Conservation (phyloP, 2,113 vertebrate genomes). For the Phalacrocorax carbo region DNA sequence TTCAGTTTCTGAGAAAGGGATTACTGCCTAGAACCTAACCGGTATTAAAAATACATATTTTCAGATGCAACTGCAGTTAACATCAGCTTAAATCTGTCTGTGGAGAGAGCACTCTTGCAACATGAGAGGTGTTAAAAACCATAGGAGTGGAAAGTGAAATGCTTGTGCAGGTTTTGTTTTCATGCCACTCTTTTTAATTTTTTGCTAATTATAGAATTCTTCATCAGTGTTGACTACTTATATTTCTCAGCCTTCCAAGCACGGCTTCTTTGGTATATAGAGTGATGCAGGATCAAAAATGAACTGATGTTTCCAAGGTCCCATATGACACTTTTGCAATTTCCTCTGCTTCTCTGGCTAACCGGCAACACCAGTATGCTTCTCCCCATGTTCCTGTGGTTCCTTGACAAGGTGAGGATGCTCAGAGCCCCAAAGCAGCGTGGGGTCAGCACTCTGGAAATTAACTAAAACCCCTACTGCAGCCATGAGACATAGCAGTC, state of each 20-base stretch:
- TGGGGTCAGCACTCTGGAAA: not conserved
- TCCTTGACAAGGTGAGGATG: not conserved
- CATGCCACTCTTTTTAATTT: not conserved
- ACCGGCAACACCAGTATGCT: not conserved
- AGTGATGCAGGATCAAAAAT: not conserved
- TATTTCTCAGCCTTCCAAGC: not conserved
- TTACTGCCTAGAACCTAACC: conserved; percentile 7
- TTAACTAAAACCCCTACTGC: not conserved
- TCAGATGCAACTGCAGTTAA: conserved; percentile 17
- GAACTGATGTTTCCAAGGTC: not conserved
- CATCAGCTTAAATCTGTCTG: not conserved
- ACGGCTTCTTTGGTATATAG: not conserved
- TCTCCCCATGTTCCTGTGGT: not conserved
- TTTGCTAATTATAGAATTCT: not conserved
- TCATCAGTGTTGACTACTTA: not conserved
- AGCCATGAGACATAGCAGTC: fast-evolving
- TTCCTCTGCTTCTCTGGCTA: not conserved
- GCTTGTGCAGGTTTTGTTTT: not conserved
- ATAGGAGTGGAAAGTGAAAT: not conserved
- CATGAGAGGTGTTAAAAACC: not conserved
- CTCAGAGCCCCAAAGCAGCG: not conserved
- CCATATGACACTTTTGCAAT: not conserved
- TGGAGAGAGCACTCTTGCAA: not conserved
- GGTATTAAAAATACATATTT: conserved; percentile 22
- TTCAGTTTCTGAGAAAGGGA: conserved; percentile 47